A percentile compares a stretch with the other conserved stretches of the same genome.
Evolutionary conservation across 2,888 invertebrate species (phyloP).

Genomic region (Melieria omissa): DNA sequence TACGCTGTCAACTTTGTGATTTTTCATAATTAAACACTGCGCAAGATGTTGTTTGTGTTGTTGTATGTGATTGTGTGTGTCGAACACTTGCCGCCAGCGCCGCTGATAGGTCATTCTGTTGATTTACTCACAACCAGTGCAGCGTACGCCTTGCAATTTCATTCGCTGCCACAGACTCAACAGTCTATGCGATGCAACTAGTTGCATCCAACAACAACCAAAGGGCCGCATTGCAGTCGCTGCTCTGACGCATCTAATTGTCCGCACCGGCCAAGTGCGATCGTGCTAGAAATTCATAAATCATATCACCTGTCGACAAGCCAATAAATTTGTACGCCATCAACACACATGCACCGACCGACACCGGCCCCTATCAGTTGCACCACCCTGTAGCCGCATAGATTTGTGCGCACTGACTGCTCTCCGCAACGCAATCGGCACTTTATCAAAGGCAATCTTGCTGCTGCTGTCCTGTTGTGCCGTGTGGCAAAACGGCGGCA

Average conservation of each 20-base stretch:
- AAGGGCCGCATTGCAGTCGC: background rate
- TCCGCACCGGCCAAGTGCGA: constrained; percentile 9
- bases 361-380: background rate
- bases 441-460: constrained; percentile 40
- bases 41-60: too few species aligned
- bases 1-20: constrained; percentile 56
- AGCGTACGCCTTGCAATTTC: constrained; percentile 44
- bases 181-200: constrained; percentile 36
- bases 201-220: background rate
- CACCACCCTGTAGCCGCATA: background rate
- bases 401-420: constrained; percentile 21
- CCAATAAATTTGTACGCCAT: constrained; percentile 52
- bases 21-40: constrained; percentile 57
- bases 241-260: background rate
- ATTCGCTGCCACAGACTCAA: constrained; percentile 42
- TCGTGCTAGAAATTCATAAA: constrained; percentile 65
- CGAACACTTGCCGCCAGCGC: too few species aligned
- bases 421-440: constrained; percentile 38
- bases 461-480: background rate
- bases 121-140: constrained; percentile 45
- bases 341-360: constrained; percentile 22
- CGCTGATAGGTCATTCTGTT: constrained; percentile 42
- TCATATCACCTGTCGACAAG: constrained; percentile 63
- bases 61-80: too few species aligned
- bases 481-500: background rate